phyloP scores from a whole-genome alignment of 2,113 vertebrate genomes.

The Percina caprodes region DNA sequence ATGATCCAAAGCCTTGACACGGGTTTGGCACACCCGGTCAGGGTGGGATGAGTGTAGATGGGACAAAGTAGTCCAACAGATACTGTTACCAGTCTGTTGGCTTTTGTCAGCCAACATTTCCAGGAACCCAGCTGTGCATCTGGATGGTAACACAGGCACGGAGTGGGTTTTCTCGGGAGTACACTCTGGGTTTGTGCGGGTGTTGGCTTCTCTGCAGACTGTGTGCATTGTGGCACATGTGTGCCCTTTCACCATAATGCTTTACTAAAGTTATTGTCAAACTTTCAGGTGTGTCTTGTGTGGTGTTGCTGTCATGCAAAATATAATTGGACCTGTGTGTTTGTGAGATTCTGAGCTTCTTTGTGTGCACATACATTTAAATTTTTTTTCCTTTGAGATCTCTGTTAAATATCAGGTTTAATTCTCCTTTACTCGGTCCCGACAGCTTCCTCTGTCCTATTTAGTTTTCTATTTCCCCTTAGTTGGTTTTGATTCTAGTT shows the following conservation, averaged over 20 bases:
- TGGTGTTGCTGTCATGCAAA: background rate
- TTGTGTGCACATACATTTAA: background rate
- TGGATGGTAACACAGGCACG: conserved; percentile 27
- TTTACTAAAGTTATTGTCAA: background rate
- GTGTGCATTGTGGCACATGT: background rate
- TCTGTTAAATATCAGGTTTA: too few species aligned
- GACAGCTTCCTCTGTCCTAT: background rate
- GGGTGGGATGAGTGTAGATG: conserved; percentile 29
- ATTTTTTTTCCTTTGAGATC: too few species aligned
- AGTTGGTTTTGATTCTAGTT: conserved; percentile 38
- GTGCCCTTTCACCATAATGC: conserved; percentile 17
- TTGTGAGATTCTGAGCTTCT: background rate
- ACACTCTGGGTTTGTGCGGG: conserved; percentile 8
- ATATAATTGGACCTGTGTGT: background rate
- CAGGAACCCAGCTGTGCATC: conserved; percentile 33
- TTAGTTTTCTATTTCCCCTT: conserved; percentile 12
- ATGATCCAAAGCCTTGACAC: conserved; percentile 20
- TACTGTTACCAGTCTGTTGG: conserved; percentile 38
- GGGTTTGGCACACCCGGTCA: conserved; percentile 27
- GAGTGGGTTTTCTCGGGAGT: background rate
- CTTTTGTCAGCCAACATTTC: conserved; percentile 26
- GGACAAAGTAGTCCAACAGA: conserved; percentile 43
- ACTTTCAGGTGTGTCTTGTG: background rate
- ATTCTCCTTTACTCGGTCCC: too few species aligned
- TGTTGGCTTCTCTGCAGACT: conserved; percentile 4